Evolutionary conservation across 1,140 invertebrate genomes (phyloP).

Genomic region (Ceratina australensis): DNA sequence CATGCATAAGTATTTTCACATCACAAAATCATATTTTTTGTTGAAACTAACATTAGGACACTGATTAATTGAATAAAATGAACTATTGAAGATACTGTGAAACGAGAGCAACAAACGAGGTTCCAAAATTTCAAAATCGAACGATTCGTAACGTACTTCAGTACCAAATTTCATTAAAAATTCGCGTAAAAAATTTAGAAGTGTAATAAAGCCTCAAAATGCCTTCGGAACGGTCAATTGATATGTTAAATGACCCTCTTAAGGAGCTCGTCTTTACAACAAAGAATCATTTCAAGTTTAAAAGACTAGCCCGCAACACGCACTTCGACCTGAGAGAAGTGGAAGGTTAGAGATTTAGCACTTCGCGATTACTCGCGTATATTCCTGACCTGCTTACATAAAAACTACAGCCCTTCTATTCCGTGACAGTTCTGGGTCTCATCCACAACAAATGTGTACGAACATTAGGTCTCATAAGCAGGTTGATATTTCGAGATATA

Average conservation of each 20-base stretch:
- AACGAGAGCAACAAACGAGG: not conserved
- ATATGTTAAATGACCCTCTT: constrained; percentile 62
- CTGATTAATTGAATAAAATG: not conserved
- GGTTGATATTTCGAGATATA: constrained; percentile 84
- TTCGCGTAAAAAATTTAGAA: constrained; percentile 44
- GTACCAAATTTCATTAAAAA: constrained; percentile 12
- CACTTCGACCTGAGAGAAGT: constrained; percentile 79
- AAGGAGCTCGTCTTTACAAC: constrained; percentile 69
- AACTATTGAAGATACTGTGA: not conserved
- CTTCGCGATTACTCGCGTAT: no score
- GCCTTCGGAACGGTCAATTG: constrained; percentile 62
- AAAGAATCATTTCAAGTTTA: constrained; percentile 69
- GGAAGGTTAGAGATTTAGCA: constrained; percentile 69
- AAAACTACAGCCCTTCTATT: constrained; percentile 5
- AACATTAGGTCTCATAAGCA: constrained; percentile 76
- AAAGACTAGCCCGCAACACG: constrained; percentile 68
- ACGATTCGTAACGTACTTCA: not conserved
- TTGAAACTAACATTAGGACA: not conserved
- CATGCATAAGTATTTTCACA: no score
- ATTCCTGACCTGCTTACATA: not conserved
- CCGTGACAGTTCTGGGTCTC: constrained; percentile 65
- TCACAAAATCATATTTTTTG: no score
- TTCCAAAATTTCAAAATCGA: not conserved
- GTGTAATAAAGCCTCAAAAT: constrained; percentile 57
- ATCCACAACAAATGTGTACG: constrained; percentile 73